Conservation (phyloP, 2,113 vertebrate genomes). For the Cyanoliseus patagonus region DNA sequence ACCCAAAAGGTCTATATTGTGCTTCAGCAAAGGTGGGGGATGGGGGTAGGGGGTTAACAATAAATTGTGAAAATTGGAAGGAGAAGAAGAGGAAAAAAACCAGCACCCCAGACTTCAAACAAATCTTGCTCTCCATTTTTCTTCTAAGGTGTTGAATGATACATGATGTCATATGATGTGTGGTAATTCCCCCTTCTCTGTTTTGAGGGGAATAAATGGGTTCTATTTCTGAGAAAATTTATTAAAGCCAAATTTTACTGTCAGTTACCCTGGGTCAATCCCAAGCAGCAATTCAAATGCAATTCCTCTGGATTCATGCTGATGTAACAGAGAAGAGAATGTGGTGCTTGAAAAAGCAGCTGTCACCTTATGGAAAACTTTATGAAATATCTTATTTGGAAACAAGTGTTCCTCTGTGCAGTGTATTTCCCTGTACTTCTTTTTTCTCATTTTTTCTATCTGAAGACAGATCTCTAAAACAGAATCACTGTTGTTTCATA, state of each 20-base stretch:
- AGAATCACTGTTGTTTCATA: conserved; percentile 51
- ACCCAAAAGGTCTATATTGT: conserved; percentile 4
- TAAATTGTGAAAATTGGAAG: conserved; percentile 11
- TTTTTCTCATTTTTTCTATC: conserved; percentile 12
- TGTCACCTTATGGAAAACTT: conserved; percentile 66
- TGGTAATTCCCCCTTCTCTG: background rate
- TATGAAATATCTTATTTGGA: conserved; percentile 61
- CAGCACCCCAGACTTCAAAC: background rate
- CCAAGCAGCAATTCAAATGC: background rate
- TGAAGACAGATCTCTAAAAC: conserved; percentile 25
- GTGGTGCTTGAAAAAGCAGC: conserved; percentile 54
- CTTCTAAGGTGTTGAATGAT: background rate
- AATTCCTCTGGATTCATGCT: background rate
- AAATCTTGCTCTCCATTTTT: background rate
- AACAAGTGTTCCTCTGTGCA: conserved; percentile 43
- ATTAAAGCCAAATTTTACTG: conserved; percentile 22
- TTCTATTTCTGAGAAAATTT: conserved; percentile 32
- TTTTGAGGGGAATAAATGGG: background rate
- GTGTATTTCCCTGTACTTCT: background rate
- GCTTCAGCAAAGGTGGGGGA: background rate
- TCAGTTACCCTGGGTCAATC: background rate
- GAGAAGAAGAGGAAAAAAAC: background rate
- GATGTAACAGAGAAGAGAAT: background rate
- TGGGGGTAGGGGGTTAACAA: background rate
- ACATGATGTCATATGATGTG: background rate